Evolutionary conservation across 2,797 vertebrate species (phyloP).

Genomic region (Arctocebus calabarensis): DNA sequence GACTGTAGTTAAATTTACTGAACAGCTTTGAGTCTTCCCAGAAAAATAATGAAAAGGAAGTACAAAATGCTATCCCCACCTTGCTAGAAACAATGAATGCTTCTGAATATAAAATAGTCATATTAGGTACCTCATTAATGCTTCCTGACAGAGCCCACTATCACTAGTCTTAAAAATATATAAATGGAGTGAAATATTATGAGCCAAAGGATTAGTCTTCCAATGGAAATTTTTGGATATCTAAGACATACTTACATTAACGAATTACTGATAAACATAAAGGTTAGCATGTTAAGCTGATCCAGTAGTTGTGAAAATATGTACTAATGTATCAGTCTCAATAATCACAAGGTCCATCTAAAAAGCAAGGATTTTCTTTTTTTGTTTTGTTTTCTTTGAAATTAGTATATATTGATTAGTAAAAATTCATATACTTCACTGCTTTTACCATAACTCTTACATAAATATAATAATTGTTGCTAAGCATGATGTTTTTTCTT

Average conservation of each 20-base stretch:
- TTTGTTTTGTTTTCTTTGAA: background rate
- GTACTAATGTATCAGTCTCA: background rate
- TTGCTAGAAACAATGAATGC: background rate
- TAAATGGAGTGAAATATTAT: background rate
- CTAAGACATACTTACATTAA: background rate
- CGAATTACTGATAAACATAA: background rate
- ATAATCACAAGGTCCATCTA: background rate
- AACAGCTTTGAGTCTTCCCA: constrained; percentile 32
- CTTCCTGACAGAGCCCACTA: background rate
- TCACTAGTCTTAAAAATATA: background rate
- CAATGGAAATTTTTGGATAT: background rate
- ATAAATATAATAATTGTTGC: background rate
- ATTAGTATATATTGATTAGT: background rate
- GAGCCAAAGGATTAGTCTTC: background rate
- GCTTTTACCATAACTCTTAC: background rate
- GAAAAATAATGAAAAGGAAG: background rate
- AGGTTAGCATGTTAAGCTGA: background rate
- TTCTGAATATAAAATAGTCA: background rate
- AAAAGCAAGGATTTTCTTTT: background rate
- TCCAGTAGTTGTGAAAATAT: background rate
- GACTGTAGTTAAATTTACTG: constrained; percentile 2
- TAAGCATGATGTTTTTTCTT: background rate
- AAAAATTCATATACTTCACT: background rate
- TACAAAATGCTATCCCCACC: background rate
- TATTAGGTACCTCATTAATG: background rate